Base-by-base conservation (phyloP, 2,113 vertebrate species). In the Meles meles region DNA sequence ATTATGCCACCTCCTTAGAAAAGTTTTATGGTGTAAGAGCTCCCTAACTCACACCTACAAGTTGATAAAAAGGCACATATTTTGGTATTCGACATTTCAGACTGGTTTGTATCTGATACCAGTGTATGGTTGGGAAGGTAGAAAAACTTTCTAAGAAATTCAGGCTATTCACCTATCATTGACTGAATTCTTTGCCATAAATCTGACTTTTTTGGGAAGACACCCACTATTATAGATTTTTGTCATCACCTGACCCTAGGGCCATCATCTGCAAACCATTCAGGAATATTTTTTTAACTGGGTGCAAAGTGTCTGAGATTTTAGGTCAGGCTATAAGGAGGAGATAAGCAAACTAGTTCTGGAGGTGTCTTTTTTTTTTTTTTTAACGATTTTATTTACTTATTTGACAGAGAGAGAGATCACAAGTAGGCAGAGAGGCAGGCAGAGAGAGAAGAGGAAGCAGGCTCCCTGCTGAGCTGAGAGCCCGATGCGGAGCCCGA, bases 141-240 rank as follows among this genome's bases (percentile, higher is more conserved):
- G 34, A 93, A 42, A 93, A 77, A 77, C 27, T 42, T 96, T 17
- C n/a, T 92, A 59, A 88, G 18, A 93, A 97, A 96, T 42, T 71
- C 47, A 92, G 86, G 67, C 29, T 84, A 74, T 67, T 91, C 44
- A 21, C 6, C n/a, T 88, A 87, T 57, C 34, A 34, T 69, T 18
- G 42, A 47, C 52, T 65, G 23, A 93, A 87, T 93, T 76, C 71
- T 63, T 93, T 87, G 37, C 37, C 37, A 88, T 42, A 77, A 90
- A 79, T 39, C 55, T 29, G 39, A 82, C 84, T 82, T 86, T 88
- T 88, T 69, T 23, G 5, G 25, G 18, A 86, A 93, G 5, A 25
- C 47, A 65, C 29, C 25, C 69, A 55, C 77, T 81, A 69, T 9
- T 59, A 49, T 20, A 87, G 49, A 93, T 82, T 90, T 77, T 47